phyloP scores from a whole-genome alignment of 2,888 invertebrate genomes.

The Drosophila siamana region DNA sequence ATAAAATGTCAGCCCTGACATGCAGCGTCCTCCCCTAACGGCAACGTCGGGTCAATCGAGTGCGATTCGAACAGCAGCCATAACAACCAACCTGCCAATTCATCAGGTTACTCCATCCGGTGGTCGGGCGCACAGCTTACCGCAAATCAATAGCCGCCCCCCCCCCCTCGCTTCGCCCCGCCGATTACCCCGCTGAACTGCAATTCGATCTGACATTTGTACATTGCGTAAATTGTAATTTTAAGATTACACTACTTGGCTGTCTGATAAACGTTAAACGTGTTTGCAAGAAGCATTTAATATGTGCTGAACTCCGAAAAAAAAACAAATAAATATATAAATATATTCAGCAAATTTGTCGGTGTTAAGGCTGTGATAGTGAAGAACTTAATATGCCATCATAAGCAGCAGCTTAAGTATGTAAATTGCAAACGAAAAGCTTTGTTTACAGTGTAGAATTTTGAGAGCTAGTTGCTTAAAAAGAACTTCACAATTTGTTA shows the following conservation, averaged over 20 bases:
- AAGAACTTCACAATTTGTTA: too few relatives aligned
- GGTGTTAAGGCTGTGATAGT: too few relatives aligned
- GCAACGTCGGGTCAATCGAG: neutral
- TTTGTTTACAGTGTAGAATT: too few relatives aligned
- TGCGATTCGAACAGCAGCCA: neutral
- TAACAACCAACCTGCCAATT: slow-evolving; percentile 1
- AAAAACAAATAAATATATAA: too few relatives aligned
- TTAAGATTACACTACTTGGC: neutral
- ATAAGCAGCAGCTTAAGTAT: too few relatives aligned
- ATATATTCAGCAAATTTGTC: too few relatives aligned
- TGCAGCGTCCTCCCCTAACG: neutral
- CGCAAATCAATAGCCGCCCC: slow-evolving; percentile 1
- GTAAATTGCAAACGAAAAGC: too few relatives aligned
- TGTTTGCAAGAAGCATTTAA: neutral
- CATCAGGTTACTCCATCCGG: slow-evolving; percentile 1
- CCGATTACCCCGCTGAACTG: neutral
- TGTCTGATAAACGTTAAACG: neutral
- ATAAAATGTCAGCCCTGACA: neutral
- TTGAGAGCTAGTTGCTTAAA: too few relatives aligned
- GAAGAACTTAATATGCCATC: too few relatives aligned
- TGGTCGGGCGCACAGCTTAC: slow-evolving; percentile 1
- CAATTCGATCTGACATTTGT: slow-evolving; percentile 25
- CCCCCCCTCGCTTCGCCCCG: neutral
- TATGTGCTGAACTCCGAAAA: too few relatives aligned
- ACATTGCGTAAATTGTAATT: slow-evolving; percentile 4